These are phyloP conservation scores for Sesamia nonagrioides DNA, from an alignment of 1,140 invertebrate genomes.

Conservation along the genomic window DNA sequence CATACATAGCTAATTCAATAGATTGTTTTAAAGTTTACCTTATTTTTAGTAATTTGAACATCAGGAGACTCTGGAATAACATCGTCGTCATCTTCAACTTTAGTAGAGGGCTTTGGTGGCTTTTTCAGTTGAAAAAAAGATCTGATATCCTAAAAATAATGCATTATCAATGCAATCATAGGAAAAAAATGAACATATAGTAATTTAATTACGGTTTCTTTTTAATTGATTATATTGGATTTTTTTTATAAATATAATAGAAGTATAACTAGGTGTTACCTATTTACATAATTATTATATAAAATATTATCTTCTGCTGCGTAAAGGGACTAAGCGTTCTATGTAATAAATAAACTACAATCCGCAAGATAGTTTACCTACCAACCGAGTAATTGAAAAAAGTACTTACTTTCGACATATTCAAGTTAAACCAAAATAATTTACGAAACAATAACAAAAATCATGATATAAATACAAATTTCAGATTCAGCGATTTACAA, in stretches of 20 bases:
- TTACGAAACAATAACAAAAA: neutral
- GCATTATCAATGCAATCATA: neutral
- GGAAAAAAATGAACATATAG: too few species aligned
- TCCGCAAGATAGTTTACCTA: neutral
- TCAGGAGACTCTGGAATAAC: slow-evolving; percentile 81
- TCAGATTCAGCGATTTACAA: neutral
- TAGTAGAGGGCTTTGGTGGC: slow-evolving; percentile 59
- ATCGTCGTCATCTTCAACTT: slow-evolving; percentile 74
- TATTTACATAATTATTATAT: too few species aligned
- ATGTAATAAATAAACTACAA: too few species aligned
- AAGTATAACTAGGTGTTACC: too few species aligned
- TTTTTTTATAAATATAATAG: too few species aligned
- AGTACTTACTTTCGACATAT: slow-evolving; percentile 27
- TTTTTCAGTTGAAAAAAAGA: slow-evolving; percentile 82
- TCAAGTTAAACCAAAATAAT: neutral
- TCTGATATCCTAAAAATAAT: slow-evolving; percentile 84
- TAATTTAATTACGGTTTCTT: too few species aligned
- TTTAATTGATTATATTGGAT: too few species aligned
- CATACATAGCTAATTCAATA: neutral
- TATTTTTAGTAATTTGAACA: slow-evolving; percentile 67
- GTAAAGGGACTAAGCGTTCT: neutral
- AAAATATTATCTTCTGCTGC: too few species aligned
- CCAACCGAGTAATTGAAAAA: neutral
- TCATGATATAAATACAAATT: neutral
- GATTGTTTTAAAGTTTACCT: slow-evolving; percentile 61